Conservation (phyloP, 1,140 invertebrate genomes). For the Papilio machaon region DNA sequence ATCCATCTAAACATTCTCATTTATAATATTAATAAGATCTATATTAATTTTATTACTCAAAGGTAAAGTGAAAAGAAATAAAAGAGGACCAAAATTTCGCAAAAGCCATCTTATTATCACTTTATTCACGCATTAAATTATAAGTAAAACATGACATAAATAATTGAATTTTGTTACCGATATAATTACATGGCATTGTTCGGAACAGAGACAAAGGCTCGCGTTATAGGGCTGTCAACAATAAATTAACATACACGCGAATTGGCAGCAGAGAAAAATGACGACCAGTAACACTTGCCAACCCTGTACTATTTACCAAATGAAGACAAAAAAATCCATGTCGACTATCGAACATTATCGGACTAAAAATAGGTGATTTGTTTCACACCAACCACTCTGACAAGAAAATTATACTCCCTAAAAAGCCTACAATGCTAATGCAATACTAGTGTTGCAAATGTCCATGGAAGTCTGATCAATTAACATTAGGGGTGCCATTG, state of each 20-base stretch:
- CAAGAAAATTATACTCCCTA: no score
- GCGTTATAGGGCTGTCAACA: neutral
- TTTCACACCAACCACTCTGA: no score
- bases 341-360: no score
- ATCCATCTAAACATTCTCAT: no score
- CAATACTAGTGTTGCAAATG: no score
- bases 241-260: neutral
- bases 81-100: neutral
- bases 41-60: neutral
- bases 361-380: no score
- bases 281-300: neutral
- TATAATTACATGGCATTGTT: slow-evolving; percentile 5
- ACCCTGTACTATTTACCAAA: no score
- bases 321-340: neutral
- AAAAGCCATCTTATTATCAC: neutral
- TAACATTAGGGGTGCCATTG: no score
- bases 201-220: neutral
- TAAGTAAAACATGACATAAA: neutral
- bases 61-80: no score
- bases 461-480: no score
- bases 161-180: neutral
- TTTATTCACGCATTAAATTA: neutral
- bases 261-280: neutral
- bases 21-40: neutral
- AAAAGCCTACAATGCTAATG: no score